Base-by-base conservation (phyloP, 1,140 invertebrate genomes). In the Neodiprion virginianus region DNA sequence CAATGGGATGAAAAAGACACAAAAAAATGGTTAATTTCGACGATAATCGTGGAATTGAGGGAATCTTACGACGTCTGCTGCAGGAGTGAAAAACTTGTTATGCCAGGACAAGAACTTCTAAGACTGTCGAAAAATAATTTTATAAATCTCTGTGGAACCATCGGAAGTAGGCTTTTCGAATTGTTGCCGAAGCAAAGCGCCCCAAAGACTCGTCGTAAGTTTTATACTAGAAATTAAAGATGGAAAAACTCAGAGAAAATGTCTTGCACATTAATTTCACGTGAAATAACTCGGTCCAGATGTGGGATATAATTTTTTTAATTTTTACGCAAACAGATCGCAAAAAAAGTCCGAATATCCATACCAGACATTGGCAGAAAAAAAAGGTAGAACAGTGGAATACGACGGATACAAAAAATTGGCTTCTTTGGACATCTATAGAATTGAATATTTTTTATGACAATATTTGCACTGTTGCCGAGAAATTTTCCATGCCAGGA, bases 1-100 rank as follows among this genome's bases (percentile, higher is more conserved):
- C 80, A 86, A 8, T 88, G 87, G 87, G 87, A 74, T 61, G 82
- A 83, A 28, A 83, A 87, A 17, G 87, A 88, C 71, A 85, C 86
- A 9, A 79, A 86, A n/a, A 81, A 83, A 9, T 88, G 87, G 87
- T 76, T 87, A 48, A 78, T 85, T 61, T 61, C 11, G 8, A 17
- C 53, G 28, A 40, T 17, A 61, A 5, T 17, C 5, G 4, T 8
- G n/a, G 5, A 40, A 40, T 40, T 40, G 28, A 5, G 28, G 1
- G 28, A 5, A 40, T 5, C 1, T 17, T 85, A 88, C 70, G 81
- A 82, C 50, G 82, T 50, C n/a, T 83, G 81, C 61, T 65, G 67
- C 68, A 76, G 83, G 71, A 86, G 85, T 10, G 83, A 83, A 5
- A 40, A 74, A 61, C 53, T 61, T 17, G 74, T 48, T 14, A n/a